Evolutionary conservation across 37 sponge, comb jelly and placozoan species (phyloP).

Genomic region (Agelas oroides): DNA sequence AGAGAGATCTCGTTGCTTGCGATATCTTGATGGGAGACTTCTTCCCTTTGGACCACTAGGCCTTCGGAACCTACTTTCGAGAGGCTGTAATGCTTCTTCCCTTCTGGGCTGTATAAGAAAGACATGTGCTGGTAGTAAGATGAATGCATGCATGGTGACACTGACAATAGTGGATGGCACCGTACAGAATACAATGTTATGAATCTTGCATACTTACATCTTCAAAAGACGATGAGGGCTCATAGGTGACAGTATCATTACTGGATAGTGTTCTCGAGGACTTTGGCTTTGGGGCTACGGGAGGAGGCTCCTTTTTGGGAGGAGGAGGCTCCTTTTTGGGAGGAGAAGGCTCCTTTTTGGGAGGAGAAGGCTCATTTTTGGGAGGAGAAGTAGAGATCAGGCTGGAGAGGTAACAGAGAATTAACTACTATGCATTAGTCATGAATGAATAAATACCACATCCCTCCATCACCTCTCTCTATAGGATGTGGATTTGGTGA

Average conservation of each 20-base stretch:
- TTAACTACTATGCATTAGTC: no score
- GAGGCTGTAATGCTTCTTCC: constrained; percentile 8
- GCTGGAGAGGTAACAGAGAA: no score
- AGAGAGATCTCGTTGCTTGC: not conserved
- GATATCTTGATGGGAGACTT: constrained; percentile 29
- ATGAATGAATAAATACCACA: no score
- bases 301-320: constrained; percentile 15
- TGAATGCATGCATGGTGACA: no score
- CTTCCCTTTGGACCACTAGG: constrained; percentile 42
- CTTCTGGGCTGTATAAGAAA: constrained; percentile 17
- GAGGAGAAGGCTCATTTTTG: no score
- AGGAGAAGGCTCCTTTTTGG: constrained; percentile 15
- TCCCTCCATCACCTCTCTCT: no score
- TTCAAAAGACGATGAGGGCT: constrained; percentile 43
- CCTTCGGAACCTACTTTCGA: not conserved
- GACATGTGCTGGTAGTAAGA: no score
- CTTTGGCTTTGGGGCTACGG: constrained; percentile 56
- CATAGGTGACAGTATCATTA: not conserved
- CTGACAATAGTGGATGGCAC: no score
- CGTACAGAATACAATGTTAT: no score
- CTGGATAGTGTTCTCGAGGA: not conserved
- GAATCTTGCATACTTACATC: no score
- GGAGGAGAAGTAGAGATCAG: no score
- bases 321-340: constrained; percentile 19
- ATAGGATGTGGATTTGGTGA: no score